A percentile compares a stretch with the other conserved stretches of the same genome.
Evolutionary conservation across 1,140 invertebrate species (phyloP).

Genomic region (Apolygus lucorum): DNA sequence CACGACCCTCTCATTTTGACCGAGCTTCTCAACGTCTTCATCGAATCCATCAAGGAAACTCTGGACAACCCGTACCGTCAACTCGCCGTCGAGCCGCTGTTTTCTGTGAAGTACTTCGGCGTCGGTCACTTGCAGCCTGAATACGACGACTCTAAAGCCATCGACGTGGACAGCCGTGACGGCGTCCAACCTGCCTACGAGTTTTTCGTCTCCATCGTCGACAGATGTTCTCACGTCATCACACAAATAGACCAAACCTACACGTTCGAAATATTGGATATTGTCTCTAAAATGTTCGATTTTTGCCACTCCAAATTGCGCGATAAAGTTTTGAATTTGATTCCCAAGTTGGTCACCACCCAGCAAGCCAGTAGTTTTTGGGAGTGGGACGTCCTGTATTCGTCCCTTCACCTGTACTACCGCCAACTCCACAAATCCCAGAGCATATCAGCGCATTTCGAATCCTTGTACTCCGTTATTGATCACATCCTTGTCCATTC

Average conservation of each 20-base stretch:
- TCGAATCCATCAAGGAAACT: neutral
- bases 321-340: neutral
- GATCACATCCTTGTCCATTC: neutral
- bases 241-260: neutral
- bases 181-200: neutral
- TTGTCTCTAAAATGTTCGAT: neutral
- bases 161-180: neutral
- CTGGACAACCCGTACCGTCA: neutral
- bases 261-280: neutral
- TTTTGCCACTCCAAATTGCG: neutral
- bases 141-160: neutral
- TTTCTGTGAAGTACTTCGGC: neutral
- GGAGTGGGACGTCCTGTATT: neutral
- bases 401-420: neutral
- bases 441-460: neutral
- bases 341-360: neutral
- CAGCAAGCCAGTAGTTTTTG: neutral
- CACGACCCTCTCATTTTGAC: neutral
- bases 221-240: neutral
- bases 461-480: neutral
- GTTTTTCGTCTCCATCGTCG: neutral
- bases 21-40: neutral
- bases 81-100: neutral
- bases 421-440: neutral
- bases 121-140: neutral